Percentiles rank a stretch among this genome's conserved stretches.
These are phyloP conservation scores for Zaprionus ghesquierei DNA, from an alignment of 1,140 invertebrate species.

Conservation along the genomic window DNA sequence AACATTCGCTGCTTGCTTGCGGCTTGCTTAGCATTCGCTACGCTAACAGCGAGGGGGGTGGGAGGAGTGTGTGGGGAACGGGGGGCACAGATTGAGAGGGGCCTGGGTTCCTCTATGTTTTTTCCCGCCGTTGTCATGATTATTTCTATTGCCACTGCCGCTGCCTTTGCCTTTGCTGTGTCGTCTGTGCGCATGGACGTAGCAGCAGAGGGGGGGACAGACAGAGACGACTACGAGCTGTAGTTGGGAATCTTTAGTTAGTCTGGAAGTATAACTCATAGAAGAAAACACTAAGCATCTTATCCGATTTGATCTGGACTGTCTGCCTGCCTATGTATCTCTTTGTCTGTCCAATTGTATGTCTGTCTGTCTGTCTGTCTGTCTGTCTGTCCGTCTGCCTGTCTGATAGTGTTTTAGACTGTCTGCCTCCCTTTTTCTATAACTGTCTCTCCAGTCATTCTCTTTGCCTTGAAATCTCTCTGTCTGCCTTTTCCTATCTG, in stretches of 20 bases:
- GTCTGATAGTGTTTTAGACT: neutral
- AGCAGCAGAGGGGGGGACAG: neutral
- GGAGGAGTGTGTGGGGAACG: neutral
- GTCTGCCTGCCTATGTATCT: neutral
- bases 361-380: neutral
- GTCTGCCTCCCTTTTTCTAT: neutral
- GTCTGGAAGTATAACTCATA: no score
- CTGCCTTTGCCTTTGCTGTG: neutral
- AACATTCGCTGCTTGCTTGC: conserved; percentile 24
- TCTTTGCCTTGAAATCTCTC: no score
- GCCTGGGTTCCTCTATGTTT: neutral
- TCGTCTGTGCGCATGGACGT: neutral
- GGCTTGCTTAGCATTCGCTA: conserved; percentile 13
- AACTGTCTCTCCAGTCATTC: no score
- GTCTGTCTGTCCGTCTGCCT: neutral
- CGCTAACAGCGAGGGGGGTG: neutral
- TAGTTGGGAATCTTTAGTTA: no score
- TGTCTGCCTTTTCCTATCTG: neutral
- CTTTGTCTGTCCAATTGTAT: neutral
- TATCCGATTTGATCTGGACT: neutral
- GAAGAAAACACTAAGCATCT: neutral
- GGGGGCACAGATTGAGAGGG: neutral
- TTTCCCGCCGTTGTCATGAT: conserved; percentile 48
- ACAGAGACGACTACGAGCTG: neutral
- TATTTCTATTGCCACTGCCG: conserved; percentile 7